Percentiles rank a stretch among this genome's conserved stretches.
Evolutionary conservation across 2,797 vertebrate species (phyloP).

Genomic region (Psittacula echo): DNA sequence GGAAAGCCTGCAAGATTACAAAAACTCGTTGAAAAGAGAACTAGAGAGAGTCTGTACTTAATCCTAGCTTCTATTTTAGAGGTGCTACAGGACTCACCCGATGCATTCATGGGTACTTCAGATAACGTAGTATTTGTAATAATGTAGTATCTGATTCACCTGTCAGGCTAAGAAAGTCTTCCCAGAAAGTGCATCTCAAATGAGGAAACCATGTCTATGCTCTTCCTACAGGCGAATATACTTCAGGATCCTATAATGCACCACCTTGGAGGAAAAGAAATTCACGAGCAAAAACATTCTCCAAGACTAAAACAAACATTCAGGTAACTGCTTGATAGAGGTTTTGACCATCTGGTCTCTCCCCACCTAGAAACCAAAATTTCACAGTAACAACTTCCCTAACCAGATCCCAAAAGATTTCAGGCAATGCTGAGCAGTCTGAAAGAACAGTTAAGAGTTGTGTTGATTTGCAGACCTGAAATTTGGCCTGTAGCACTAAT

Average conservation of each 20-base stretch:
- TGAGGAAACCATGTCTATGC: neutral
- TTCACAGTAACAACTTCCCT: neutral
- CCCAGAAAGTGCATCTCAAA: neutral
- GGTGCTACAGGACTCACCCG: neutral
- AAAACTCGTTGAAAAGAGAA: neutral
- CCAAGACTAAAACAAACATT: slow-evolving; percentile 65
- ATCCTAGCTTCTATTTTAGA: neutral
- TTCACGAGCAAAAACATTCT: slow-evolving; percentile 65
- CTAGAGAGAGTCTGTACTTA: neutral
- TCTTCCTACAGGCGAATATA: slow-evolving; percentile 63
- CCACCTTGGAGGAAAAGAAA: slow-evolving; percentile 71
- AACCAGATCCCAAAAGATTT: neutral
- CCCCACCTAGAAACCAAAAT: neutral
- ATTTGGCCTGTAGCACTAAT: neutral
- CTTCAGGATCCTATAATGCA: slow-evolving; percentile 50
- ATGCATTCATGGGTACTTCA: neutral
- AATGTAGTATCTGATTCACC: neutral
- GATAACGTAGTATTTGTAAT: no score
- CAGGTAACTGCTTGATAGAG: slow-evolving; percentile 61
- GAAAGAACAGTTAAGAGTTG: neutral
- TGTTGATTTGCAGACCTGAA: neutral
- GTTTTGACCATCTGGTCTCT: neutral
- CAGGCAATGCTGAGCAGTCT: neutral
- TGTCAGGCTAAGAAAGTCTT: neutral
- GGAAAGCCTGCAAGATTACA: neutral